Percentiles rank a stretch among this genome's conserved stretches.
These are phyloP conservation scores for Trachelus troglodyta DNA, from an alignment of 2,888 invertebrate genomes.

Conservation along the genomic window DNA sequence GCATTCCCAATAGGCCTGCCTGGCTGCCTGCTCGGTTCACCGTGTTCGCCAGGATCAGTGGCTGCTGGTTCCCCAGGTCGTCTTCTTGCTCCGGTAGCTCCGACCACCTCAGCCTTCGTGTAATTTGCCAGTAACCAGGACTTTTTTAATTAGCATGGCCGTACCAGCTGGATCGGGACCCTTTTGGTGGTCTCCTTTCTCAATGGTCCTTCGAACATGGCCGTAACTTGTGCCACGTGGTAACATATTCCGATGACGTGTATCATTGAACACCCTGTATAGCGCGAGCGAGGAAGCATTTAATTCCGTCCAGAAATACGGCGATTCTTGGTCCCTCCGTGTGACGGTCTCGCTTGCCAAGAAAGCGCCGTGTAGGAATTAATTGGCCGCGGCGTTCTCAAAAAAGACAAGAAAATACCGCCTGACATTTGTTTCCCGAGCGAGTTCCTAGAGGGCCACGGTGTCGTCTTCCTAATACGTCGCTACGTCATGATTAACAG, in stretches of 20 bases:
- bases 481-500: not conserved
- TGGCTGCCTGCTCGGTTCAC: not conserved
- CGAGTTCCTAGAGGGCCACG: not conserved
- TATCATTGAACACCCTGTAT: not conserved
- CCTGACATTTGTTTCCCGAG: conserved; percentile 11
- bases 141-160: not conserved
- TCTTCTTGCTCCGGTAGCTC: not conserved
- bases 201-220: not conserved
- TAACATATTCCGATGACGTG: not conserved
- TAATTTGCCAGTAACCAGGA: not conserved
- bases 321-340: not conserved
- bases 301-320: conserved; percentile 16
- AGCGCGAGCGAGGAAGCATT: conserved; percentile 12
- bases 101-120: not conserved
- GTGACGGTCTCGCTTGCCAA: conserved; percentile 5
- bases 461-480: not conserved
- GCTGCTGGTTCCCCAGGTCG: not conserved
- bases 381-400: conserved; percentile 15
- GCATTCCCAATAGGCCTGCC: conserved; percentile 16
- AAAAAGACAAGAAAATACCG: conserved; percentile 6
- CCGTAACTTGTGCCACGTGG: not conserved
- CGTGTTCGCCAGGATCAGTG: not conserved
- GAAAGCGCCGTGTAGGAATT: conserved; percentile 15
- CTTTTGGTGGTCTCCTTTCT: not conserved
- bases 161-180: not conserved